Evolutionary conservation across 2,113 vertebrate genomes (phyloP).

Genomic region (Ceratotherium simum): DNA sequence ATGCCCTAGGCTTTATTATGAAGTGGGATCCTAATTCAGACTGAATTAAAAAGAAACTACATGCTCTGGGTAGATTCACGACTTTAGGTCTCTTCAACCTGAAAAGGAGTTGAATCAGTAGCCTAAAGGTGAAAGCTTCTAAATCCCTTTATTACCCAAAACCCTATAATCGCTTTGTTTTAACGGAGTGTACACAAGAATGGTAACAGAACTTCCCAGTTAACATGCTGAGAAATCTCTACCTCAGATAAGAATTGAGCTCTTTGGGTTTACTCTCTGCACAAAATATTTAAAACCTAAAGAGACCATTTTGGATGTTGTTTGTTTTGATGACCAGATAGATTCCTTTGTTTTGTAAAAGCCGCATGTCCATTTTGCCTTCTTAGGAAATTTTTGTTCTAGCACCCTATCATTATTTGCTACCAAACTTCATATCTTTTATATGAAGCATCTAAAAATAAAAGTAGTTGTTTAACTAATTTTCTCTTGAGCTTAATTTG

Average conservation of each 20-base stretch:
- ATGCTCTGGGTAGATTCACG: not conserved
- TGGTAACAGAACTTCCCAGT: constrained; percentile 51
- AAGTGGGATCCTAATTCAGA: constrained; percentile 30
- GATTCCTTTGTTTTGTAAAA: constrained; percentile 76
- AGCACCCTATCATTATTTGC: constrained; percentile 70
- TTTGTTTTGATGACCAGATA: constrained; percentile 76
- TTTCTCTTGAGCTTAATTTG: constrained; percentile 80
- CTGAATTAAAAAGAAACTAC: constrained; percentile 60
- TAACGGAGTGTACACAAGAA: constrained; percentile 63
- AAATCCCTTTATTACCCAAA: constrained; percentile 67
- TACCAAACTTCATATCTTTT: constrained; percentile 76
- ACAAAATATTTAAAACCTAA: constrained; percentile 70
- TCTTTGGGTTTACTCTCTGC: constrained; percentile 23
- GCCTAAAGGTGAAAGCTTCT: constrained; percentile 69
- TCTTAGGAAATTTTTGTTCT: not conserved
- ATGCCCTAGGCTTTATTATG: constrained; percentile 8
- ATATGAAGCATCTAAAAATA: constrained; percentile 76
- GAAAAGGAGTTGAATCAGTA: constrained; percentile 53
- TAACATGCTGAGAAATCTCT: constrained; percentile 60
- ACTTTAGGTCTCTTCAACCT: constrained; percentile 7
- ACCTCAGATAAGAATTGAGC: constrained; percentile 69
- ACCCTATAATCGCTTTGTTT: constrained; percentile 73
- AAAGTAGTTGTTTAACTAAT: constrained; percentile 79
- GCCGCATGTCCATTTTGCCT: constrained; percentile 12
- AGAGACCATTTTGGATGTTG: constrained; percentile 62